Conservation (phyloP, 2,888 invertebrate genomes). For the Habroteleia sp. region DNA sequence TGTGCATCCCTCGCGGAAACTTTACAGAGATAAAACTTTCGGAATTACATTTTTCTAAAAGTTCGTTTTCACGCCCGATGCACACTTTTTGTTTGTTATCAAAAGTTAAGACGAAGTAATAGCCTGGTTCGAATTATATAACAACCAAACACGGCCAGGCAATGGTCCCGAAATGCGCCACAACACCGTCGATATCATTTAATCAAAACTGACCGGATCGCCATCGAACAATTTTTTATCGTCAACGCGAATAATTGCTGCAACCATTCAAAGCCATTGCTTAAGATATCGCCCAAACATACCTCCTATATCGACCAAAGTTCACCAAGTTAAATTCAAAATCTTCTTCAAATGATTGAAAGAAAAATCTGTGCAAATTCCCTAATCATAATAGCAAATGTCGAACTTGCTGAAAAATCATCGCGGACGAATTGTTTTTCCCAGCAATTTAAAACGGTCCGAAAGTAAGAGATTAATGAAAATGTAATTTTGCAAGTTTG, state of each 20-base stretch:
- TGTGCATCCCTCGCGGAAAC: slow-evolving; percentile 32
- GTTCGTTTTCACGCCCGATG: slow-evolving; percentile 39
- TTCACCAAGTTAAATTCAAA: slow-evolving; percentile 20
- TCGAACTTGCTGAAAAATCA: slow-evolving; percentile 31
- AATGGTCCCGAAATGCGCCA: neutral
- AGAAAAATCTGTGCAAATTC: slow-evolving; percentile 25
- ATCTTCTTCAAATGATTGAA: slow-evolving; percentile 25
- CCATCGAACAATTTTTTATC: no score
- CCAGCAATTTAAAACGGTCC: slow-evolving; percentile 1
- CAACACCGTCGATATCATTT: slow-evolving; percentile 10
- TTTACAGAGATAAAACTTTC: slow-evolving; percentile 45
- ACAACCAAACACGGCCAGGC: slow-evolving; percentile 14
- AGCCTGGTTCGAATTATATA: slow-evolving; percentile 23
- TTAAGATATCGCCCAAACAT: slow-evolving; percentile 9
- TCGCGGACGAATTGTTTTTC: slow-evolving; percentile 5
- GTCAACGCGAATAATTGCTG: no score
- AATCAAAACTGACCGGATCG: slow-evolving; percentile 20
- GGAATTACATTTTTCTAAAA: slow-evolving; percentile 47
- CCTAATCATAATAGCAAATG: slow-evolving; percentile 34
- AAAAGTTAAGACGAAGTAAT: slow-evolving; percentile 33
- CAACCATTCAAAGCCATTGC: slow-evolving; percentile 13
- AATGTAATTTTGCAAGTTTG: slow-evolving; percentile 26
- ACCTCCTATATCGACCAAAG: slow-evolving; percentile 5
- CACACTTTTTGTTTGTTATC: slow-evolving; percentile 30
- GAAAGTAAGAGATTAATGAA: slow-evolving; percentile 34